Evolutionary conservation across 1,140 invertebrate genomes (phyloP), one percentile per base, ranked within the genome.

Genomic region (Drosophila parvula): DNA sequence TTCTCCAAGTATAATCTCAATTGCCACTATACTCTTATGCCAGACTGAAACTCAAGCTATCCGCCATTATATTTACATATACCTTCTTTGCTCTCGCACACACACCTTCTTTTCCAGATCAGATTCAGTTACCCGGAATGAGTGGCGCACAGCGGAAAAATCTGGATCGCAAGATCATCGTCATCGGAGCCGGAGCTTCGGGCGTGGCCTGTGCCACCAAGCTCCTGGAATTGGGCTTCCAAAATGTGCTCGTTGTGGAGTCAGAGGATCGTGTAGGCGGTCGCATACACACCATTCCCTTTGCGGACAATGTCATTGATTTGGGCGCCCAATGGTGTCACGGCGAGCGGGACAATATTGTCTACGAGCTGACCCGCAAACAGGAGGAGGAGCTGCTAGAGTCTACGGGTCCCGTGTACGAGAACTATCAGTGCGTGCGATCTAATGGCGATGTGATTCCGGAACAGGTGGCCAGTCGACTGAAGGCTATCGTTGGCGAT

Each of bases 261-360:
- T 96, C 95, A 0, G 94, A 94, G 78, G 92, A 94, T 73, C 93
- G 95, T 60, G 94, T 96, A 51, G 96, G 96, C 12, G 96, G 95
- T 10, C 93, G 96, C 57, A 94, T 96, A 67, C 78, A 94, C 48
- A 95, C 95, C 3, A 92, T 94, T 9, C 80, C 93, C 38, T 95
- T 95, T 81, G 94, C 93, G 4, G 93, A 94, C 11, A 93, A 93
- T 70, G 91, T 94, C 30, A 93, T 97, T 11, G 97, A 98, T 91
- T 80, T 98, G 11, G 97, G 97, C 5, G 97, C 96, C 28, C 96
- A 98, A 27, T 92, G 91, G 90, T 94, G 97, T 78, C 97, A 98
- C 81, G 97, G 97, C 2, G 94, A 97, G 91, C 93, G 95, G 68
- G 94, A 93, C 38, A 97, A 97, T 92, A 90, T 94, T 22, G 95